Evolutionary conservation across 1,140 invertebrate species (phyloP).

Genomic region (Nasonia giraulti): DNA sequence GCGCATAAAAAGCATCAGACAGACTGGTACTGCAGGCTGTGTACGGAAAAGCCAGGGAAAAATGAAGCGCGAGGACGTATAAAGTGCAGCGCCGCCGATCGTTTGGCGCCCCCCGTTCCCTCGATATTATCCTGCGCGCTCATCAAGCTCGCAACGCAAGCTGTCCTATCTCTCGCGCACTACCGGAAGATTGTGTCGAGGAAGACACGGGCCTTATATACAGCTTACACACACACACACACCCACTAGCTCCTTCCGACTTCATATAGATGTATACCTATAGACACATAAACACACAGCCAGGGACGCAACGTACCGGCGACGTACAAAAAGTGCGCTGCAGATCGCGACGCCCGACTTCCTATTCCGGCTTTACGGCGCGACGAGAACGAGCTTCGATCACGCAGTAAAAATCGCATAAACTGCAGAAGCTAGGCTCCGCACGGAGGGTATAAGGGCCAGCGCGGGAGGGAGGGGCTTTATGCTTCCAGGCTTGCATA

Average conservation of each 20-base stretch:
- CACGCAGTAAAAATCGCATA: slow-evolving; percentile 38
- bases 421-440: not conserved
- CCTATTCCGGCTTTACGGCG: slow-evolving; percentile 19
- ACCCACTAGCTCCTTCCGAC: not conserved
- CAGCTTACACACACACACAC: not conserved
- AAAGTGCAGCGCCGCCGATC: slow-evolving; percentile 14
- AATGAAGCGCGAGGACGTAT: slow-evolving; percentile 3
- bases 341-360: slow-evolving; percentile 7
- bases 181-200: slow-evolving; percentile 33
- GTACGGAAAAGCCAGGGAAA: not conserved
- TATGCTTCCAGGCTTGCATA: slow-evolving; percentile 20
- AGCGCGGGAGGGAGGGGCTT: not conserved
- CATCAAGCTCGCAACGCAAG: slow-evolving; percentile 11
- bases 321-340: slow-evolving; percentile 15
- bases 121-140: slow-evolving; percentile 18
- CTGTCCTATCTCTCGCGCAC: slow-evolving; percentile 15
- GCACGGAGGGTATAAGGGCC: not conserved
- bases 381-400: slow-evolving; percentile 28
- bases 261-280: not conserved
- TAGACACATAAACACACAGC: no score
- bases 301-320: no score
- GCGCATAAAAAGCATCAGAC: not conserved
- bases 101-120: not conserved
- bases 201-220: slow-evolving; percentile 8
- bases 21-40: not conserved